Base-by-base conservation (phyloP, 2,113 vertebrate species). In the Plestiodon gilberti region DNA sequence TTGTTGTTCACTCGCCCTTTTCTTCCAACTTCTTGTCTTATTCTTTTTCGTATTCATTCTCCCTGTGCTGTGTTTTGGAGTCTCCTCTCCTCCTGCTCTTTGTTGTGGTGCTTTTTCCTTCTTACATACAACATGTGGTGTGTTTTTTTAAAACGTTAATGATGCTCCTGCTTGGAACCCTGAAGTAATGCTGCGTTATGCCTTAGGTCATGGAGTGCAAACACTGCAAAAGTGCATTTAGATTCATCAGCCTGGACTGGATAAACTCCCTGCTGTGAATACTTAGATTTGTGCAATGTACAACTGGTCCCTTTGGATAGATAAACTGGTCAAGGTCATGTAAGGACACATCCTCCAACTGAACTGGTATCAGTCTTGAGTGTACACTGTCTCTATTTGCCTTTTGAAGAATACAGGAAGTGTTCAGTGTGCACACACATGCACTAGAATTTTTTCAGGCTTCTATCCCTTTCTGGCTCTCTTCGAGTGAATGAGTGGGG, bases 191-290 rank as follows among this genome's bases (percentile, higher is more conserved):
- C 13, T 89, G 88, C 25, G 62, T 81, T 73, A 78, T 83, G 38
- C 14, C 33, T 83, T 76, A 82, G 64, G 75, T 35, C 82, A 81
- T 9, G 11, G 43, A 78, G 77, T 20, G 90, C 22, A 89, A 89
- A 85, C 74, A n/a, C 55, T 87, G 28, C 35, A 33, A 67, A 83
- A 87, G 43, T 90, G 85, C 89, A 91, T 91, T 93, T 93, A 89
- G 80, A 59, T 91, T 80, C 87, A 35, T 71, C 87, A 57, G 43
- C 14, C 0, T 88, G 80, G 80, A 85, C 85, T 85, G 86, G 52
- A 23, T n/a, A 90, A 90, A 89, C 78, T 90, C 86, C 40, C 87
- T 81, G 86, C 43, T 80, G 77, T 83, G 87, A 88, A 89, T 92
- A 91, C 69, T 86, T 28, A 75, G 82, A 89, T 38, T 87, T 78